Conservation (phyloP, 2,113 vertebrate genomes). For the Trochalopteron elliotii region DNA sequence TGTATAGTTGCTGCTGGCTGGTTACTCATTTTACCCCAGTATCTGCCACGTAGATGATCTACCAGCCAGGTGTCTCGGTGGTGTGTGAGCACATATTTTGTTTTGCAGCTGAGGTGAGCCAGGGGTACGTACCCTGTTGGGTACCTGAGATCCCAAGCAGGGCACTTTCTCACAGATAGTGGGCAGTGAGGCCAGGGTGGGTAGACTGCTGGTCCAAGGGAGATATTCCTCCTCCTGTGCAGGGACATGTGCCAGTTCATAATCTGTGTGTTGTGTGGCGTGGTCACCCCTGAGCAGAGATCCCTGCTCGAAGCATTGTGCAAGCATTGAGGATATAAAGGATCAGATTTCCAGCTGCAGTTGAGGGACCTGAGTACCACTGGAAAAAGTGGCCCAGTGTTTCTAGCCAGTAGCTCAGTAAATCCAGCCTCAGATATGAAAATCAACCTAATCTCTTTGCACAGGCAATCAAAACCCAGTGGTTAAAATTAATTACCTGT, state of each 20-base stretch:
- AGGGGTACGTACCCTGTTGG: rapidly evolving
- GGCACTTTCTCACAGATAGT: background rate
- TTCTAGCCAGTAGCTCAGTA: background rate
- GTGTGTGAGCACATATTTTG: rapidly evolving
- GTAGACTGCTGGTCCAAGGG: rapidly evolving
- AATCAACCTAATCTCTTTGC: background rate
- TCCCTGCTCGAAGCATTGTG: rapidly evolving
- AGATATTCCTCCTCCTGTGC: background rate
- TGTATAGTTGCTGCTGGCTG: background rate
- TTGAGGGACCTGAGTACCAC: background rate
- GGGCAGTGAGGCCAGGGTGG: background rate
- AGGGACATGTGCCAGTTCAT: background rate
- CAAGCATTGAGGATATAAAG: rapidly evolving
- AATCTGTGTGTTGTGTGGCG: rapidly evolving
- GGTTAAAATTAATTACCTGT: slow-evolving; percentile 49
- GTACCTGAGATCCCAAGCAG: background rate
- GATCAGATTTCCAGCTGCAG: background rate
- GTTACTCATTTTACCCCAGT: background rate
- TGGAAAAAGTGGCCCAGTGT: background rate
- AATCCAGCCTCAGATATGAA: background rate
- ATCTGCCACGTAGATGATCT: background rate
- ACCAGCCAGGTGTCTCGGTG: background rate
- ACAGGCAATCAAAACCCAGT: slow-evolving; percentile 13
- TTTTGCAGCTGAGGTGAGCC: background rate
- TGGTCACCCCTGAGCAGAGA: background rate